These are phyloP conservation scores for Kradibia gibbosae DNA, from an alignment of 1,140 invertebrate species.

Conservation along the genomic window DNA sequence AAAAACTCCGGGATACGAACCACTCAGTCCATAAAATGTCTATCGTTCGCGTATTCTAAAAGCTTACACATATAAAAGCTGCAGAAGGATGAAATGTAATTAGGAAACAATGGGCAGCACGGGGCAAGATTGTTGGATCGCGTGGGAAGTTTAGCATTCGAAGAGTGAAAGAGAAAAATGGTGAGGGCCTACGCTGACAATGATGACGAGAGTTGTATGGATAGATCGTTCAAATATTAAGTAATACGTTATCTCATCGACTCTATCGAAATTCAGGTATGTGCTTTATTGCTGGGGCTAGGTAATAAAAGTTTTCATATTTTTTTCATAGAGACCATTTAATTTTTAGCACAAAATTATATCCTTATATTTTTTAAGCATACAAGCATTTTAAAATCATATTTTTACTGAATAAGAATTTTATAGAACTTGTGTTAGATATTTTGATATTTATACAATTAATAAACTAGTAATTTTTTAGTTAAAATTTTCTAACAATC, in stretches of 20 bases:
- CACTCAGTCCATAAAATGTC: conserved; percentile 14
- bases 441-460: no score
- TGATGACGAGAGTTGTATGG: conserved; percentile 24
- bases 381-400: no score
- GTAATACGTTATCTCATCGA: conserved; percentile 27
- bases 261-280: neutral
- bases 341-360: no score
- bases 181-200: neutral
- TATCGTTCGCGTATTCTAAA: neutral
- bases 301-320: conserved; percentile 29
- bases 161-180: neutral
- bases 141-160: conserved; percentile 32
- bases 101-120: conserved; percentile 14
- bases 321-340: no score
- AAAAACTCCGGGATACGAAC: neutral
- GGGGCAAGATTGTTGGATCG: neutral
- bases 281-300: neutral
- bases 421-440: no score
- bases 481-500: no score
- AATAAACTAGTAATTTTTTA: no score
- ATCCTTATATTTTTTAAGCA: no score
- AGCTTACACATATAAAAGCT: neutral
- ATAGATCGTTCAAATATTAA: conserved; percentile 44
- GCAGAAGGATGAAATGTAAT: conserved; percentile 14
- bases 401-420: no score